Conservation (phyloP, 2,113 vertebrate species). For the Chaetops frenatus region DNA sequence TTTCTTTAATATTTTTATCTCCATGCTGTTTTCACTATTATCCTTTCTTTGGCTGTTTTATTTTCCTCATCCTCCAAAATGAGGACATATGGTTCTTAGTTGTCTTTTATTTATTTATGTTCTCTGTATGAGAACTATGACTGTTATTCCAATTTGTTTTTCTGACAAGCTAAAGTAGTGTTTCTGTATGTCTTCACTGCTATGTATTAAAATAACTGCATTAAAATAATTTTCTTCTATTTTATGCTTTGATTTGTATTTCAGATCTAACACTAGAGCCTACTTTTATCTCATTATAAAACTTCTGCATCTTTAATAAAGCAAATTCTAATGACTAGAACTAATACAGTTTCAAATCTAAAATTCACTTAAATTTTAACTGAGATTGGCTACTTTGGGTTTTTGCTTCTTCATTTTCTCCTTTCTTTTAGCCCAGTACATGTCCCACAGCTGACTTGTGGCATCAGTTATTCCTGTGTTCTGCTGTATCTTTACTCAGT, state of each 20-base stretch:
- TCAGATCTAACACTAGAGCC: not conserved
- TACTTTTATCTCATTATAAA: not conserved
- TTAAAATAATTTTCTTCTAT: not conserved
- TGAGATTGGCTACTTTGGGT: rapidly evolving
- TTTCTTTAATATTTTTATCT: not conserved
- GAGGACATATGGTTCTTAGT: not conserved
- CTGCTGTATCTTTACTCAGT: not conserved
- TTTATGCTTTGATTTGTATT: not conserved
- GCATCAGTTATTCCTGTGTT: not conserved
- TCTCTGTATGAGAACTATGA: not conserved
- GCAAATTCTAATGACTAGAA: not conserved
- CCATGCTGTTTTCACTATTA: not conserved
- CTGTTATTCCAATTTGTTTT: not conserved
- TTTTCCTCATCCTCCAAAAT: not conserved
- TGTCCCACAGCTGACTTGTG: not conserved
- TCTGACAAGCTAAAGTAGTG: not conserved
- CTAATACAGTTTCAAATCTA: not conserved
- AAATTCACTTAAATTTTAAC: not conserved
- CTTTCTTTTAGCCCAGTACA: not conserved
- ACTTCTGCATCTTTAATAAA: not conserved
- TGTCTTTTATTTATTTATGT: not conserved
- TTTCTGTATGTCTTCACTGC: not conserved
- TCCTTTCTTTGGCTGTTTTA: not conserved
- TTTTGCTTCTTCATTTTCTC: not conserved
- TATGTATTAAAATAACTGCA: not conserved